Evolutionary conservation across 2,797 vertebrate species (phyloP).

Genomic region (Typhlichthys subterraneus): DNA sequence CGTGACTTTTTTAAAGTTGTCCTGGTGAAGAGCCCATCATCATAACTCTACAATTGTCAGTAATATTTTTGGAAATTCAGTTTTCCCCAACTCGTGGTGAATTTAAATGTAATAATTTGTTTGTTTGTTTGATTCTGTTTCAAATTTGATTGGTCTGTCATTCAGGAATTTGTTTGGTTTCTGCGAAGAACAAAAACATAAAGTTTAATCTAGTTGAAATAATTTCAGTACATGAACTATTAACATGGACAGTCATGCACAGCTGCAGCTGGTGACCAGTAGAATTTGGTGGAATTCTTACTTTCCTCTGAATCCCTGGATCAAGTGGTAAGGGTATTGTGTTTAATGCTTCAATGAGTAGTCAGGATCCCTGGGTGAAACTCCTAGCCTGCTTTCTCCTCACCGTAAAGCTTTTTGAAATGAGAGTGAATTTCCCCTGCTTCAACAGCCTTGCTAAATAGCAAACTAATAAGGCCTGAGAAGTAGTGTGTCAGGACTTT

Average conservation of each 20-base stretch:
- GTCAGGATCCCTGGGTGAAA: slow-evolving; percentile 49
- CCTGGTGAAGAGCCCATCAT: too few relatives aligned
- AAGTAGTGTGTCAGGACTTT: slow-evolving; percentile 37
- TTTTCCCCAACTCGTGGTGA: neutral
- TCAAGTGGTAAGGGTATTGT: slow-evolving; percentile 58
- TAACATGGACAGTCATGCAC: neutral
- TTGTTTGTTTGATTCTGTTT: too few relatives aligned
- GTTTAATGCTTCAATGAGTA: slow-evolving; percentile 50
- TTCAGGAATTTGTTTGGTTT: too few relatives aligned
- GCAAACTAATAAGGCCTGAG: slow-evolving; percentile 48
- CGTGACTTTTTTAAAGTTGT: too few relatives aligned
- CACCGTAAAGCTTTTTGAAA: slow-evolving; percentile 56
- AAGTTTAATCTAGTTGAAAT: too few relatives aligned
- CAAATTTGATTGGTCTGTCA: too few relatives aligned
- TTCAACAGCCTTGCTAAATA: slow-evolving; percentile 53
- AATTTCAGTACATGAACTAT: too few relatives aligned
- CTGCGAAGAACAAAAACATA: too few relatives aligned
- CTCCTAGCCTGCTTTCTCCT: slow-evolving; percentile 45
- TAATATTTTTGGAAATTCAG: too few relatives aligned
- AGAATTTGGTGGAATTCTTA: slow-evolving; percentile 27
- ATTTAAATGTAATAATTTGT: too few relatives aligned
- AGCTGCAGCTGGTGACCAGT: slow-evolving; percentile 48
- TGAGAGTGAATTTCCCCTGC: slow-evolving; percentile 51
- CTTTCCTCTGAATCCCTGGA: slow-evolving; percentile 61
- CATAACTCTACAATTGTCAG: too few relatives aligned